Conservation (phyloP, 1,140 invertebrate species). For the Drosophila sulfurigaster region DNA sequence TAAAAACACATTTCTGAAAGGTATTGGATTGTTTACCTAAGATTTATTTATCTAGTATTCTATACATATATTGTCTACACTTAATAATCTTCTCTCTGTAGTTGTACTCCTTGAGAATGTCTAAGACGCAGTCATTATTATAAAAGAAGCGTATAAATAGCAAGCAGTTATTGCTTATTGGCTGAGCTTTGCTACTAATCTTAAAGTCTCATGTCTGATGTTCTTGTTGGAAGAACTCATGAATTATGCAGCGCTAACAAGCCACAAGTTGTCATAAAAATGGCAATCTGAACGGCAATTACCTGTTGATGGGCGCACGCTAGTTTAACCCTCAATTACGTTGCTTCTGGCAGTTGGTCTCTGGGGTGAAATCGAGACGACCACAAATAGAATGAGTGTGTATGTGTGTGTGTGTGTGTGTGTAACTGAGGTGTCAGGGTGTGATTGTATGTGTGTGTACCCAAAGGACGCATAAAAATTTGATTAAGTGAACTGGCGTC, state of each 20-base stretch:
- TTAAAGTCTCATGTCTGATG: background rate
- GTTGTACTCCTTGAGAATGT: no score
- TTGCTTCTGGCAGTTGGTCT: slow-evolving; percentile 26
- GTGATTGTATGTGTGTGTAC: slow-evolving; percentile 31
- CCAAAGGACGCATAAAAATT: slow-evolving; percentile 72
- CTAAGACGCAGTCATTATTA: background rate
- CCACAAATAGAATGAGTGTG: slow-evolving; percentile 22
- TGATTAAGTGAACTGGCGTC: slow-evolving; percentile 53
- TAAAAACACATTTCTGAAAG: background rate
- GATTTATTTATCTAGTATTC: background rate
- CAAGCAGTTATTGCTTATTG: background rate
- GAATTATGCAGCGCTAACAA: slow-evolving; percentile 77
- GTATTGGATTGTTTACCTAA: no score
- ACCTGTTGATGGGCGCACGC: slow-evolving; percentile 73
- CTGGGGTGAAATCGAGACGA: slow-evolving; percentile 70
- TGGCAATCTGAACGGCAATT: slow-evolving; percentile 63
- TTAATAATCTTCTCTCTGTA: no score
- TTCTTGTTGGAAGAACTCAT: slow-evolving; percentile 42
- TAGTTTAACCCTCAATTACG: slow-evolving; percentile 81
- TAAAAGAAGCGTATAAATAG: background rate
- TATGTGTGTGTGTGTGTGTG: slow-evolving; percentile 22
- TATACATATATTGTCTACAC: background rate
- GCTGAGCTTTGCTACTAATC: background rate
- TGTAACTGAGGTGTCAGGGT: slow-evolving; percentile 22
- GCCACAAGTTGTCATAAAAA: slow-evolving; percentile 79